A percentile compares a stretch with the other conserved stretches of the same genome.
These are phyloP conservation scores for Mechanitis messenoides DNA, from an alignment of 2,888 invertebrate genomes.

Conservation along the genomic window DNA sequence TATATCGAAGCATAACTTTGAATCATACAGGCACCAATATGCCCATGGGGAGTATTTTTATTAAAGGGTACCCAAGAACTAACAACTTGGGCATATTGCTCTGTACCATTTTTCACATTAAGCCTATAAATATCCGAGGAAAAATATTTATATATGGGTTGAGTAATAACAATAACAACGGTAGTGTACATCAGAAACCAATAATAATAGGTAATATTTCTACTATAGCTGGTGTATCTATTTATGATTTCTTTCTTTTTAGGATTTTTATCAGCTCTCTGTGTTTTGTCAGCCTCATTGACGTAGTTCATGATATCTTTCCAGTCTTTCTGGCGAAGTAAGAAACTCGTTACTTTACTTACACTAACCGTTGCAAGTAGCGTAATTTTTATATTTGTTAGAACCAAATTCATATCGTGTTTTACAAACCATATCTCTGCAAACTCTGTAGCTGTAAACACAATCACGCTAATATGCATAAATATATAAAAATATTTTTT, in stretches of 20 bases:
- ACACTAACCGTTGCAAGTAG: constrained; percentile 60
- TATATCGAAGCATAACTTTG: constrained; percentile 60
- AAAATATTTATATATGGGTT: constrained; percentile 52
- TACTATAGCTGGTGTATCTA: constrained; percentile 50
- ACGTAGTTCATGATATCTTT: constrained; percentile 54
- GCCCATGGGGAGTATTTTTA: constrained; percentile 48
- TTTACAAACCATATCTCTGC: constrained; percentile 62
- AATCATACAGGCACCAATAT: constrained; percentile 46
- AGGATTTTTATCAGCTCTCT: constrained; percentile 37
- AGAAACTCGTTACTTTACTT: constrained; percentile 51
- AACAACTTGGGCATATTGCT: constrained; percentile 52
- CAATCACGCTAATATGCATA: constrained; percentile 49
- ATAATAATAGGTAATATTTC: constrained; percentile 57
- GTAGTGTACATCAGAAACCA: constrained; percentile 62
- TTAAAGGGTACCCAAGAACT: constrained; percentile 67
- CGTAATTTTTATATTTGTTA: constrained; percentile 62
- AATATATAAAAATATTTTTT: constrained; percentile 46
- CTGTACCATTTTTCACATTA: constrained; percentile 49
- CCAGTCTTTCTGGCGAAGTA: constrained; percentile 57
- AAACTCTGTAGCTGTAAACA: constrained; percentile 57
- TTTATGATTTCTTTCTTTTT: constrained; percentile 40
- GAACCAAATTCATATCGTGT: constrained; percentile 49
- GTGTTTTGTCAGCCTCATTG: constrained; percentile 47
- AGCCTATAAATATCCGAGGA: constrained; percentile 45
- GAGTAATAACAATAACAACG: constrained; percentile 48